Evolutionary conservation across 2,113 vertebrate species (phyloP).

Genomic region (Cololabis saira): DNA sequence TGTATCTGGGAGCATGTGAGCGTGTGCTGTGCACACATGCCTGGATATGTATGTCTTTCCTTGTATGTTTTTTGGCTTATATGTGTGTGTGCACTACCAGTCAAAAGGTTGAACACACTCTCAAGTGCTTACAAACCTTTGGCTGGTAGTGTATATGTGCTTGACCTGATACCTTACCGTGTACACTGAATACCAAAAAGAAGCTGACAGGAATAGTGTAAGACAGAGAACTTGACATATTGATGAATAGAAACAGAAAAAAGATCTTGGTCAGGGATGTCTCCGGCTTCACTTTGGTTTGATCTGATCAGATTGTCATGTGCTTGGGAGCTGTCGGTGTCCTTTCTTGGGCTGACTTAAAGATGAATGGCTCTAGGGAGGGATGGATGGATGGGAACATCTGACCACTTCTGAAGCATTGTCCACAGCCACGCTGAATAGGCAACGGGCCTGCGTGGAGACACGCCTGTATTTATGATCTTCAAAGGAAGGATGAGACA

Average conservation of each 20-base stretch:
- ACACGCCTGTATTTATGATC: conserved; percentile 77
- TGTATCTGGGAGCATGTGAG: conserved; percentile 43
- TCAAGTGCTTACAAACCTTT: too few relatives aligned
- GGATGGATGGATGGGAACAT: conserved; percentile 67
- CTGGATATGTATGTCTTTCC: conserved; percentile 39
- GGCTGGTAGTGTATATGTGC: background rate
- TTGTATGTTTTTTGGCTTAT: conserved; percentile 13
- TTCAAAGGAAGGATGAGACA: conserved; percentile 79
- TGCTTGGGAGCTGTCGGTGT: conserved; percentile 46
- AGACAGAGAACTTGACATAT: conserved; percentile 36
- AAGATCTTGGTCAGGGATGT: conserved; percentile 8
- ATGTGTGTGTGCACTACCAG: background rate
- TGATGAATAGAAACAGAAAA: conserved; percentile 29
- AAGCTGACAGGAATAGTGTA: conserved; percentile 19
- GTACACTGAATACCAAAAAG: conserved; percentile 22
- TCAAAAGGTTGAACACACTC: too few relatives aligned
- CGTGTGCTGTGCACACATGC: conserved; percentile 41
- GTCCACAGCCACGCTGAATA: conserved; percentile 75
- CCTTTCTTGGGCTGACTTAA: conserved; percentile 54
- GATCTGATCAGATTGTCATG: conserved; percentile 49
- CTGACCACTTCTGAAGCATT: conserved; percentile 80
- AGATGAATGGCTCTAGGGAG: conserved; percentile 65
- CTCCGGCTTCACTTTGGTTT: conserved; percentile 42
- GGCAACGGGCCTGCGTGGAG: conserved; percentile 67
- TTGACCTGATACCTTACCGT: conserved; percentile 41